A percentile compares a stretch with the other conserved stretches of the same genome.
These are phyloP conservation scores for Heliconius ismenius DNA, from an alignment of 2,888 invertebrate genomes.

Conservation along the genomic window DNA sequence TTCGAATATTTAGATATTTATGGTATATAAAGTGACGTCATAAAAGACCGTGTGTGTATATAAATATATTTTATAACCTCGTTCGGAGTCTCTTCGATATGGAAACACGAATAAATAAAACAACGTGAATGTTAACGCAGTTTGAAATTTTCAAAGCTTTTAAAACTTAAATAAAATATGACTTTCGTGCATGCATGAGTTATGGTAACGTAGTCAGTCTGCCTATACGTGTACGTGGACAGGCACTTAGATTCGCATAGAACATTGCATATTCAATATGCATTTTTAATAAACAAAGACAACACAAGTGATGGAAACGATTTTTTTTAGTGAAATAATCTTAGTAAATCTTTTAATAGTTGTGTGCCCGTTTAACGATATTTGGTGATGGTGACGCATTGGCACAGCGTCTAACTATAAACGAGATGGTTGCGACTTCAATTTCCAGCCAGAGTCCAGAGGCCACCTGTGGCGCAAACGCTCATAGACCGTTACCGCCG, in stretches of 20 bases:
- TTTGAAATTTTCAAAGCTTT: slow-evolving; percentile 41
- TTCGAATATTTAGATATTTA: slow-evolving; percentile 38
- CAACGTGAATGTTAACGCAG: slow-evolving; percentile 35
- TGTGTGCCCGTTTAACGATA: too few species aligned
- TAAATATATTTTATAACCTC: slow-evolving; percentile 37
- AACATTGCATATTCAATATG: slow-evolving; percentile 14
- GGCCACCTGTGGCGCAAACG: too few species aligned
- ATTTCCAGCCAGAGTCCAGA: too few species aligned
- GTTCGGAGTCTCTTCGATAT: slow-evolving; percentile 39
- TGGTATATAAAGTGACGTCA: slow-evolving; percentile 29
- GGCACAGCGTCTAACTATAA: too few species aligned
- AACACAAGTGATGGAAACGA: not conserved
- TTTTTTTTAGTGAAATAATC: not conserved
- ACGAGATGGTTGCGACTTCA: too few species aligned
- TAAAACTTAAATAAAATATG: slow-evolving; percentile 42
- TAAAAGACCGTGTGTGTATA: slow-evolving; percentile 33
- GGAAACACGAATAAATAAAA: slow-evolving; percentile 41
- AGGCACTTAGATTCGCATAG: not conserved
- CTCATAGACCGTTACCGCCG: too few species aligned
- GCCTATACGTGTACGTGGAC: slow-evolving; percentile 17
- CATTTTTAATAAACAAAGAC: slow-evolving; percentile 2
- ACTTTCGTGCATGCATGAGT: slow-evolving; percentile 32
- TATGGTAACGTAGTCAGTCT: slow-evolving; percentile 27
- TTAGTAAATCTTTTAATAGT: not conserved
- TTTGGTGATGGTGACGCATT: too few species aligned